Conservation (phyloP, 2,888 invertebrate genomes). For the Tachina fera region DNA sequence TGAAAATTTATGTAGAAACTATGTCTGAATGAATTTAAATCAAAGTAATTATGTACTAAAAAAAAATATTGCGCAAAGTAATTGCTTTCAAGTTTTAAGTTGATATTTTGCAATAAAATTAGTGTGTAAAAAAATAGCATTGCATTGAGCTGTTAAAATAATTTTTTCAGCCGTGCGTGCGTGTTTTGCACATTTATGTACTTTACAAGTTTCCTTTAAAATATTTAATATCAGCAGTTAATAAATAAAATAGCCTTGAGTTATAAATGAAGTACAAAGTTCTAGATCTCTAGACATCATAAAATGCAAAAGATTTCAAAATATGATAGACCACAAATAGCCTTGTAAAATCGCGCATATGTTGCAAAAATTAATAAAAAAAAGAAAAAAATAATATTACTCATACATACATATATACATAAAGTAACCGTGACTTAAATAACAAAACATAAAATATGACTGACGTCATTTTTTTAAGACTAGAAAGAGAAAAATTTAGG, state of each 20-base stretch:
- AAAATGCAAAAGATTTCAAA: constrained; percentile 27
- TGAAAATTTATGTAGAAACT: background rate
- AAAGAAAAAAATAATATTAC: constrained; percentile 24
- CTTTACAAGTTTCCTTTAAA: background rate
- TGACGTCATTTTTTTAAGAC: background rate
- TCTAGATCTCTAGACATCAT: constrained; percentile 51
- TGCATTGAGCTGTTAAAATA: no score
- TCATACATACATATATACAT: background rate
- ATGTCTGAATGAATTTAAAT: no score
- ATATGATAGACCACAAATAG: constrained; percentile 52
- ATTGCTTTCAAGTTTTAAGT: no score
- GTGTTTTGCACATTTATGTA: background rate
- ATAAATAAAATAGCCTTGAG: constrained; percentile 58
- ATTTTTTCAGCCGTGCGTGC: no score
- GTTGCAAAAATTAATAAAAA: constrained; percentile 4
- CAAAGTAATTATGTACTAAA: no score
- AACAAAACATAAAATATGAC: constrained; percentile 26
- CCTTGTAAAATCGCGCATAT: no score
- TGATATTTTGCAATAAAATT: no score
- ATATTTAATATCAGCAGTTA: background rate
- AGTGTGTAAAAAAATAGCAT: no score
- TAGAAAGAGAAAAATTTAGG: constrained; percentile 4
- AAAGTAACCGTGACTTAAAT: constrained; percentile 66
- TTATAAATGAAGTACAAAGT: constrained; percentile 56
- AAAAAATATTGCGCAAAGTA: no score